Evolutionary conservation across 2,888 invertebrate genomes (phyloP), one percentile per base, ranked within the genome.

Genomic region (Ctenicera cuprea): DNA sequence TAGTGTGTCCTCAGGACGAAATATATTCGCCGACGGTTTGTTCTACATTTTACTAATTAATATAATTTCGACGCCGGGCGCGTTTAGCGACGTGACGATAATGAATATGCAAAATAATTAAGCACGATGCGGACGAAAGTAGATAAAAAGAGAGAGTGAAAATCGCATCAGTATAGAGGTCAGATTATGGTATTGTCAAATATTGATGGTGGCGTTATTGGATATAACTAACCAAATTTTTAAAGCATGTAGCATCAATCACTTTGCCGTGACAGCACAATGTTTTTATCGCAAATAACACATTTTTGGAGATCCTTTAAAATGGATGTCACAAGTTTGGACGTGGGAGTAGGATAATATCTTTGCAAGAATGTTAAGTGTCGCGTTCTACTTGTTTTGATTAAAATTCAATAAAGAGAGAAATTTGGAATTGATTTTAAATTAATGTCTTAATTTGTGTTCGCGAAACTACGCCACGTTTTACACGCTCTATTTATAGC

Each of bases 131-230:
- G 57, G 18, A 59, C 59, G 38, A 59, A 59, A 59, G 38, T 41
- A 59, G 59, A 59, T 59, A 59, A 59, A 59, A 59, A 59, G 37
- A 59, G 59, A 59, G 38, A 59, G 59, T 59, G 37, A 59, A 59
- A 38, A 57, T 52, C 11, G 33, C 5, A 38, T 12, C 20, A 12
- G 11, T 38, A 59, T 59, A 59, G 14, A 59, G 59, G 59, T 59
- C 59, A 59, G 14, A 14, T 41, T 14, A 41, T 41, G n/a, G 3
- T 41, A 41, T 41, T 41, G n/a, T n/a, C n/a, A 14, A 43, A 43
- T 43, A 33, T 33, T 5, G 33, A 33, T 33, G 33, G 33, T 33
- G 33, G 33, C 9, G 7, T 33, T 33, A 33, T 8, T 33, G 33
- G 9, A 33, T 9, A 33, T 9, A 33, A 33, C 9, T 33, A 33